These are phyloP conservation scores for Drosophila lowei DNA, from an alignment of 1,140 invertebrate genomes.

Conservation along the genomic window DNA sequence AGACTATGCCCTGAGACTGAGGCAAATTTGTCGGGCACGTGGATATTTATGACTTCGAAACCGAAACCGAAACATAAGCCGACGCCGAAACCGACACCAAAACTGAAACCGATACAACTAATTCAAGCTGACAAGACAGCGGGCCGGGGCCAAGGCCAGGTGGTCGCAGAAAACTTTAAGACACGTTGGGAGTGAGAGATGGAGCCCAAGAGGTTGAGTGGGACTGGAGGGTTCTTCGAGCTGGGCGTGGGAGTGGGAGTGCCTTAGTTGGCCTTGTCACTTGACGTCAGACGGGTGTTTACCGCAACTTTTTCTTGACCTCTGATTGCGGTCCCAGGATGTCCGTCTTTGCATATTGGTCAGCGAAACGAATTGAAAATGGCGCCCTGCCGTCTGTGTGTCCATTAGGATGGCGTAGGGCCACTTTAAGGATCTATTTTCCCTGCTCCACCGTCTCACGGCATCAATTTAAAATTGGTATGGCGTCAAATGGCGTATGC, in stretches of 20 bases:
- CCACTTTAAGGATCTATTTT: constrained; percentile 68
- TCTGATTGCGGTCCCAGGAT: constrained; percentile 33
- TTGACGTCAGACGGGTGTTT: constrained; percentile 44
- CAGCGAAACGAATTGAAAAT: constrained; percentile 19
- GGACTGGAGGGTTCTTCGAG: too few relatives aligned
- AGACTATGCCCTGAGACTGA: constrained; percentile 3
- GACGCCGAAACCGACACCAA: constrained; percentile 13
- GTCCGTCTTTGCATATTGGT: constrained; percentile 30
- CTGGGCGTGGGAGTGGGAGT: background rate
- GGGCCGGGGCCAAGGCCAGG: constrained; percentile 50
- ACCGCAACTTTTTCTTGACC: constrained; percentile 57
- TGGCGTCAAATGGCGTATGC: constrained; percentile 74
- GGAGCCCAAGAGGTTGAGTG: background rate
- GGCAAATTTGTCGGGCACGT: constrained; percentile 54
- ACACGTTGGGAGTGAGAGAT: constrained; percentile 33
- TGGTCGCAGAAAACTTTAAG: constrained; percentile 60
- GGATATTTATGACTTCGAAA: constrained; percentile 61
- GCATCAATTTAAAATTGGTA: constrained; percentile 72
- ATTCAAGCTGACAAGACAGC: constrained; percentile 67
- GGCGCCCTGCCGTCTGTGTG: constrained; percentile 1
- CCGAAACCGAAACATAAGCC: constrained; percentile 23
- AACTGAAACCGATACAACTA: constrained; percentile 53
- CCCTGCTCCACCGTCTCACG: constrained; percentile 6
- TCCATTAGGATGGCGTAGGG: constrained; percentile 38
- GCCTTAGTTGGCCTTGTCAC: constrained; percentile 62